These are phyloP conservation scores for Tetragonula carbonaria DNA, from an alignment of 2,888 invertebrate genomes.

Conservation along the genomic window DNA sequence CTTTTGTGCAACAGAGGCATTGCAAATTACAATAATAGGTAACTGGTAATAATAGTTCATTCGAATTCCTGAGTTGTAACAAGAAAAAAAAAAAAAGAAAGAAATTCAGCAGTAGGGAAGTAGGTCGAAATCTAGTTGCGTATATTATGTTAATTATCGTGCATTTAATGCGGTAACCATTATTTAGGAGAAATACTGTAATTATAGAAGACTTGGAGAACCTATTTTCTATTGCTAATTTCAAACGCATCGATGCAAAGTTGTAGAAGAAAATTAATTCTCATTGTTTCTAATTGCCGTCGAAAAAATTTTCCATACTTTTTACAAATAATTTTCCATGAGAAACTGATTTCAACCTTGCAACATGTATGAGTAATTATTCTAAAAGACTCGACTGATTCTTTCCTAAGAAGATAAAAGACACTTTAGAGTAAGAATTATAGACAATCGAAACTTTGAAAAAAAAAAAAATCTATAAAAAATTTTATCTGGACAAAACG, in stretches of 20 bases:
- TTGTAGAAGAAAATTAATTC: not conserved
- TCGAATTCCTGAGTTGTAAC: not conserved
- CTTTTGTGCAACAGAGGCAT: not conserved
- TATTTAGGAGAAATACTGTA: conserved; percentile 5
- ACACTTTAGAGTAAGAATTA: too few relatives aligned
- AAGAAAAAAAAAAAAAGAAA: not conserved
- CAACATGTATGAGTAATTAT: not conserved
- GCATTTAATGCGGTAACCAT: conserved; percentile 19
- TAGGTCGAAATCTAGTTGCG: conserved; percentile 50
- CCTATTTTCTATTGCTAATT: conserved; percentile 11
- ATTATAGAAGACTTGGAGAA: conserved; percentile 25
- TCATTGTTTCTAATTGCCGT: not conserved
- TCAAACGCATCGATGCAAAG: not conserved
- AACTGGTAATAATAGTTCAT: not conserved
- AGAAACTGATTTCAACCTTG: not conserved
- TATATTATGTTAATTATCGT: conserved; percentile 32
- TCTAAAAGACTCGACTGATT: not conserved
- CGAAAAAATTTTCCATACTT: not conserved
- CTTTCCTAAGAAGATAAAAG: too few relatives aligned
- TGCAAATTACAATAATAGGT: not conserved
- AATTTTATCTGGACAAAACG: not conserved
- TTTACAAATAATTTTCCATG: not conserved
- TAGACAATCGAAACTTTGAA: too few relatives aligned
- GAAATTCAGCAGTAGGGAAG: conserved; percentile 40
- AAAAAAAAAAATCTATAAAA: not conserved